Percentiles rank a stretch among this genome's conserved stretches.
Conservation (phyloP, 2,888 invertebrate genomes). For the Amblyjoppa proteus region DNA sequence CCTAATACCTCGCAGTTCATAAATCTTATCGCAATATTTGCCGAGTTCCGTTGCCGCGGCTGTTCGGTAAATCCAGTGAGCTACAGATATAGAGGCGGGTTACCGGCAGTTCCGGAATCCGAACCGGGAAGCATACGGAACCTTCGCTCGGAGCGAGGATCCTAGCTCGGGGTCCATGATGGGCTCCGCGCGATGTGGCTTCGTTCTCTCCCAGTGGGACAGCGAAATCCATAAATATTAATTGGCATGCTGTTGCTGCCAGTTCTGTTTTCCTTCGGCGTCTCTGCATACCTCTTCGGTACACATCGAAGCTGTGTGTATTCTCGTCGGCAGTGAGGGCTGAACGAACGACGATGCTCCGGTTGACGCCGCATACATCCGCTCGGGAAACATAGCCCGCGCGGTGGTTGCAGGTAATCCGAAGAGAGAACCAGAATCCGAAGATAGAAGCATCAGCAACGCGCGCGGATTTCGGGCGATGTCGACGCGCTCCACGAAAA, state of each 20-base stretch:
- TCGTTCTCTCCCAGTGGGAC: constrained; percentile 22
- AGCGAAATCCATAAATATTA: constrained; percentile 75
- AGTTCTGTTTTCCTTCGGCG: constrained; percentile 1
- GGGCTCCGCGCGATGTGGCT: not conserved
- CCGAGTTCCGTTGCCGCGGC: not conserved
- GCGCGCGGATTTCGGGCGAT: not conserved
- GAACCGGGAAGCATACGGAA: not conserved
- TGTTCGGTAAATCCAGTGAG: not conserved
- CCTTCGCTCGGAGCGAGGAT: not conserved
- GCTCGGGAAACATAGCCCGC: not conserved
- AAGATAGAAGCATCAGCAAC: constrained; percentile 22
- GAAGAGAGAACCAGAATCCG: not conserved
- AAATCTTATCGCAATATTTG: not conserved
- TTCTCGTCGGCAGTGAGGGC: constrained; percentile 46
- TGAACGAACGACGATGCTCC: constrained; percentile 46
- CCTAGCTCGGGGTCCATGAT: not conserved
- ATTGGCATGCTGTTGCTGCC: constrained; percentile 69
- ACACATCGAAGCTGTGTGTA: not conserved
- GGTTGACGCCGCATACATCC: not conserved
- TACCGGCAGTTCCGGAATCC: not conserved
- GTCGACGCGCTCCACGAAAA: constrained; percentile 69
- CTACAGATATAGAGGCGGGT: not conserved
- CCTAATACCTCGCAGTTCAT: not conserved
- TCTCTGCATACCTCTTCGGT: not conserved
- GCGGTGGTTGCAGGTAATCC: not conserved